Percentiles rank a stretch among this genome's conserved stretches.
Evolutionary conservation across 2,797 vertebrate species (phyloP).

Genomic region (Tenualosa thibaudeaui): DNA sequence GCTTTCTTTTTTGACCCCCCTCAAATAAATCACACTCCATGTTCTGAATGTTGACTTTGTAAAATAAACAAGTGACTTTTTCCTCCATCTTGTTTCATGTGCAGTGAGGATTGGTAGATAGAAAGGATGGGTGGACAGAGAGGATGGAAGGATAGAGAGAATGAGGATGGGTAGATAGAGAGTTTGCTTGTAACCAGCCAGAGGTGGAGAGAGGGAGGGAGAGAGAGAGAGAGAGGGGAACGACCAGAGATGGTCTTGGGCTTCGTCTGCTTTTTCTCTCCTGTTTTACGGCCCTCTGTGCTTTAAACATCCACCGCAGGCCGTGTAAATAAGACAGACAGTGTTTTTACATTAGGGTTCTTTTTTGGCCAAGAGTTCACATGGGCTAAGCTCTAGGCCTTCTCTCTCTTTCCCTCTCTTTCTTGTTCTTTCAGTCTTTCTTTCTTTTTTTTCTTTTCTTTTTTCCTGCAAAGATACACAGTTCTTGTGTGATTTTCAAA

Average conservation of each 20-base stretch:
- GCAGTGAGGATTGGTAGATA: slow-evolving; percentile 29
- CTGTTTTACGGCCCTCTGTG: slow-evolving; percentile 31
- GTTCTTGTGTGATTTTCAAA: slow-evolving; percentile 27
- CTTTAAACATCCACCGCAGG: slow-evolving; percentile 39
- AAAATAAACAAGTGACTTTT: slow-evolving; percentile 63
- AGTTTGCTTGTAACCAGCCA: slow-evolving; percentile 33
- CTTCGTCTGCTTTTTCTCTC: slow-evolving; percentile 39
- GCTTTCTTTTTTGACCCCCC: slow-evolving; percentile 40
- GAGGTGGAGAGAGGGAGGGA: slow-evolving; percentile 29
- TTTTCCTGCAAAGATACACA: slow-evolving; percentile 22
- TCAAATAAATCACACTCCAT: slow-evolving; percentile 64
- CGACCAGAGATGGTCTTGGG: slow-evolving; percentile 35
- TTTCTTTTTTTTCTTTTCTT: not conserved
- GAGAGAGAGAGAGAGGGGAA: slow-evolving; percentile 29
- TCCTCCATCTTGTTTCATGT: slow-evolving; percentile 49
- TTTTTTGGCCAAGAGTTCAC: not conserved
- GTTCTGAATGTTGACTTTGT: slow-evolving; percentile 64
- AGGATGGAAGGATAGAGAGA: slow-evolving; percentile 38
- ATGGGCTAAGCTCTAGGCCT: not conserved
- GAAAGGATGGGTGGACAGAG: not conserved
- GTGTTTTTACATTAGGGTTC: slow-evolving; percentile 31
- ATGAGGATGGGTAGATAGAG: slow-evolving; percentile 15
- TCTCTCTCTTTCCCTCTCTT: not conserved
- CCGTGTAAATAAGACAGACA: slow-evolving; percentile 31
- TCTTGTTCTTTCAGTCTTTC: not conserved